Percentiles rank a stretch among this genome's conserved stretches.
Conservation (phyloP, 2,113 vertebrate genomes). For the Crocuta crocuta region DNA sequence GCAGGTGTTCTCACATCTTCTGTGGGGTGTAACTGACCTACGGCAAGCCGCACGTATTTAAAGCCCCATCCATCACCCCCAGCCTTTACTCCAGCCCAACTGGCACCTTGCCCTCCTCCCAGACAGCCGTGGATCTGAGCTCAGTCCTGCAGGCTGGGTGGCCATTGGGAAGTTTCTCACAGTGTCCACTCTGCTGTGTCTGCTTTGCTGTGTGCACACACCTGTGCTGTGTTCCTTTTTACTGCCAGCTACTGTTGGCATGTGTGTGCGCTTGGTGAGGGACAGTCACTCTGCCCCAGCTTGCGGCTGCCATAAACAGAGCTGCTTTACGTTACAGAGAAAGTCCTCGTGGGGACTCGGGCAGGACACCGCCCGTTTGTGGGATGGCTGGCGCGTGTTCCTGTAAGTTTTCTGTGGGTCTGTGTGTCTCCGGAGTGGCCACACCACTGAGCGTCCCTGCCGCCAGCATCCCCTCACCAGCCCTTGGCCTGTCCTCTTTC, state of each 20-base stretch:
- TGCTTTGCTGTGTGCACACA: not conserved
- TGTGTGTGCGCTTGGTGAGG: rapidly evolving
- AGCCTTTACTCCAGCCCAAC: not conserved
- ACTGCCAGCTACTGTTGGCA: no score
- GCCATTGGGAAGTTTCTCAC: not conserved
- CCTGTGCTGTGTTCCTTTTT: no score
- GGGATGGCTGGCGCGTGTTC: not conserved
- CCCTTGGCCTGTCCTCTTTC: no score
- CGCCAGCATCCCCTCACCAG: no score
- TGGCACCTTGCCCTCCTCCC: no score
- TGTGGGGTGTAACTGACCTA: no score
- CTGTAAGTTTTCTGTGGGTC: not conserved
- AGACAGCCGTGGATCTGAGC: not conserved
- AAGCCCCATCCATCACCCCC: not conserved
- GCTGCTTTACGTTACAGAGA: no score
- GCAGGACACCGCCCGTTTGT: no score
- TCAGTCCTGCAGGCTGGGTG: not conserved
- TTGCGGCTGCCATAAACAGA: not conserved
- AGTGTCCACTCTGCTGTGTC: not conserved
- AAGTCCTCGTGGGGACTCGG: not conserved
- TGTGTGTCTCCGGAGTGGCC: not conserved
- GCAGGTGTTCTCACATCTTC: no score
- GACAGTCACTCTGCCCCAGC: rapidly evolving
- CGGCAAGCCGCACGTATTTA: no score
- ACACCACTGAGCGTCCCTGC: no score